Conservation (phyloP, 2,888 invertebrate species). For the Patella depressa region DNA sequence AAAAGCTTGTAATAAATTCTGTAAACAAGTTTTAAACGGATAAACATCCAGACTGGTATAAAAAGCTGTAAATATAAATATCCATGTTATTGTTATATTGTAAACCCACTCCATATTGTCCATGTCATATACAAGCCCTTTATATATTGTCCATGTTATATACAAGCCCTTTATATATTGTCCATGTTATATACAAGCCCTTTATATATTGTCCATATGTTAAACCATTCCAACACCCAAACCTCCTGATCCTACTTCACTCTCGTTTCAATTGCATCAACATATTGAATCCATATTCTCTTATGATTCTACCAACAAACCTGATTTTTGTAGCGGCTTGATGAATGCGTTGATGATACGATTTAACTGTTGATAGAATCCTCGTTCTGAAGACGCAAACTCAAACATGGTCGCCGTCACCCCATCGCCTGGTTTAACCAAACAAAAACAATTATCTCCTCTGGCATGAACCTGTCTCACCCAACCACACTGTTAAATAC, state of each 20-base stretch:
- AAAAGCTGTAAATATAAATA: constrained; percentile 45
- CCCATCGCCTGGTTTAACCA: constrained; percentile 39
- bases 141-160: no score
- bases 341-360: constrained; percentile 55
- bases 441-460: constrained; percentile 63
- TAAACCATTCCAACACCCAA: no score
- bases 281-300: no score
- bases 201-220: no score
- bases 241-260: no score
- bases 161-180: no score
- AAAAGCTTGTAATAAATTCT: constrained; percentile 49
- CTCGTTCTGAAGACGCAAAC: constrained; percentile 61
- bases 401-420: constrained; percentile 57
- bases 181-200: no score
- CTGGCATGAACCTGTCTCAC: constrained; percentile 64
- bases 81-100: neutral
- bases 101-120: neutral
- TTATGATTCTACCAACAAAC: constrained; percentile 37
- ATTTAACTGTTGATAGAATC: constrained; percentile 59
- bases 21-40: constrained; percentile 55
- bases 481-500: constrained; percentile 71
- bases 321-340: constrained; percentile 59
- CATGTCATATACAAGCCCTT: no score
- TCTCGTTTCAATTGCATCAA: no score
- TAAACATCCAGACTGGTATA: constrained; percentile 54